Conservation (phyloP, 2,113 vertebrate species). For the Dromiciops gliroides region DNA sequence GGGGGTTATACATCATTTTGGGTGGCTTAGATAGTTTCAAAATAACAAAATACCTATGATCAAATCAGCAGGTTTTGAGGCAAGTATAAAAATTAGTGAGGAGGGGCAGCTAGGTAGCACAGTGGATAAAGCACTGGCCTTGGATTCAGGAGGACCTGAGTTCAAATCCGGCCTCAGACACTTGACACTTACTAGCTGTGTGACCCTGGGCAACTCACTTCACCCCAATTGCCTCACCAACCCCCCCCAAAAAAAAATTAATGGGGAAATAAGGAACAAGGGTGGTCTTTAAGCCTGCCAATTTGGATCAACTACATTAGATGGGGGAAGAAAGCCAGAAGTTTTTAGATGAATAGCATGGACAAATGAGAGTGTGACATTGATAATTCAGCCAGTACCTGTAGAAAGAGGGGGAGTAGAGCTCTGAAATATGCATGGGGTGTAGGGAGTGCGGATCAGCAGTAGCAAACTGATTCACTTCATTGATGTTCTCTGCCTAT, state of each 20-base stretch:
- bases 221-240: no score
- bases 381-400: not conserved
- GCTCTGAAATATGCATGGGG: constrained; percentile 14
- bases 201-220: no score
- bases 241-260: no score
- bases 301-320: not conserved
- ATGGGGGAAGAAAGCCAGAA: not conserved
- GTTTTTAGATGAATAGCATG: not conserved
- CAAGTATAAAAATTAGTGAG: not conserved
- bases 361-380: not conserved
- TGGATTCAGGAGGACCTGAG: no score
- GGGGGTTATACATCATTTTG: not conserved
- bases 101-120: no score
- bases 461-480: constrained; percentile 10
- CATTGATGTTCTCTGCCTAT: not conserved
- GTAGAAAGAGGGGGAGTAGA: not conserved
- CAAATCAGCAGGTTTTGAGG: not conserved
- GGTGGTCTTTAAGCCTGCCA: not conserved
- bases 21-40: not conserved
- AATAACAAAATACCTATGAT: not conserved
- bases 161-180: no score
- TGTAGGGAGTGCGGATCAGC: not conserved
- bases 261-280: not conserved
- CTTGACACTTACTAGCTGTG: no score
- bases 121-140: no score